Percentiles rank a stretch among this genome's conserved stretches.
Evolutionary conservation across 1,140 invertebrate species (phyloP).

Genomic region (Euura saliciscinereae): DNA sequence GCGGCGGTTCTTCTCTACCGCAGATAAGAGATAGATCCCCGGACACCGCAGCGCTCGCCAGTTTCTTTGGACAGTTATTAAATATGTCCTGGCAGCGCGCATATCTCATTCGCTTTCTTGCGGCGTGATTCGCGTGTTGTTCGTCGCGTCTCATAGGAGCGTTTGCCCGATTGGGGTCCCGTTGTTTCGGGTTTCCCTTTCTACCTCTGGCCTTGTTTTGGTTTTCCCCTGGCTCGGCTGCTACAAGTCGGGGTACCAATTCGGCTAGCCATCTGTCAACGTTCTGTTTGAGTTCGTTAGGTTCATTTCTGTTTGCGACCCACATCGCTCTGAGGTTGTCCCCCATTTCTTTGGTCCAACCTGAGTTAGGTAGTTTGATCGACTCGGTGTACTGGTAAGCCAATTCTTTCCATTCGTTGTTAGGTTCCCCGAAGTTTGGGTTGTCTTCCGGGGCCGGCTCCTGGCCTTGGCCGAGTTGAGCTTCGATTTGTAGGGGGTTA

Average conservation of each 20-base stretch:
- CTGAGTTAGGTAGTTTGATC: too few relatives aligned
- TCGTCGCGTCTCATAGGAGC: neutral
- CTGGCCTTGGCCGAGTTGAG: neutral
- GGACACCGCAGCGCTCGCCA: neutral
- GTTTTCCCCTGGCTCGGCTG: neutral
- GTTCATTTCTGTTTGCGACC: neutral
- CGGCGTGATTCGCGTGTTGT: neutral
- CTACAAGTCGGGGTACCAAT: neutral
- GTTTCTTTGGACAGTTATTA: slow-evolving; percentile 4
- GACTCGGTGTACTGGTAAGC: neutral
- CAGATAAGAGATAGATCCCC: neutral
- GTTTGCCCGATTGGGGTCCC: too few relatives aligned
- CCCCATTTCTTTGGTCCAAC: too few relatives aligned
- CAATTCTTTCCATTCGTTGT: neutral
- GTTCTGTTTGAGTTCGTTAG: neutral
- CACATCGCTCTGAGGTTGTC: too few relatives aligned
- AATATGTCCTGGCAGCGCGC: slow-evolving; percentile 1
- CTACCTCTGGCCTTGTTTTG: neutral
- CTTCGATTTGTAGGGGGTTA: neutral
- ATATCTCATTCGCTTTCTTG: neutral
- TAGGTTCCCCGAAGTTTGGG: neutral
- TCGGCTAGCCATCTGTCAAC: neutral
- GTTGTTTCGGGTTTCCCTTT: neutral
- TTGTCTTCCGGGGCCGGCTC: neutral
- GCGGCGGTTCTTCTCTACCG: neutral